Percentiles rank a stretch among this genome's conserved stretches.
Conservation (phyloP, 2,113 vertebrate genomes). For the Mesembrinibis cayennensis region DNA sequence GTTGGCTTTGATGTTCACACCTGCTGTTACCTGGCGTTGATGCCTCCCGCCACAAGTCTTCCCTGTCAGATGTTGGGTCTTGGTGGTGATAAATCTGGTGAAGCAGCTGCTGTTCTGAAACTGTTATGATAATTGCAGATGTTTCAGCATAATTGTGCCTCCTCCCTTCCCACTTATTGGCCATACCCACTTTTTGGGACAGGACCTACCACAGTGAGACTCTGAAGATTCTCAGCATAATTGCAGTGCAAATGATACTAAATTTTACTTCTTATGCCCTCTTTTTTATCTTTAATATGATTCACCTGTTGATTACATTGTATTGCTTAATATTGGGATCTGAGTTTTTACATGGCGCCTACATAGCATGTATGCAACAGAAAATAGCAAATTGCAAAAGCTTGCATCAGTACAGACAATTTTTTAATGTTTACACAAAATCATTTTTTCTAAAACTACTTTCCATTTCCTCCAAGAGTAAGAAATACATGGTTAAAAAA, state of each 20-base stretch:
- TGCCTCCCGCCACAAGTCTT: neutral
- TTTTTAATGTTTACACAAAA: neutral
- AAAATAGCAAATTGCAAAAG: neutral
- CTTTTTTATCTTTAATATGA: neutral
- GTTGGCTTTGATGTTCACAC: neutral
- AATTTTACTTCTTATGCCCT: neutral
- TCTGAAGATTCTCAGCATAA: neutral
- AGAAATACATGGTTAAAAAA: neutral
- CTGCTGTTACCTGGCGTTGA: neutral
- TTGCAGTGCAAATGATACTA: neutral
- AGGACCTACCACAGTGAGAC: neutral
- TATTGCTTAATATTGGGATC: neutral
- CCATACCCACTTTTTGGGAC: neutral
- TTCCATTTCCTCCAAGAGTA: neutral
- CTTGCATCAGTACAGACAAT: neutral
- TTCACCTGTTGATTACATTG: neutral
- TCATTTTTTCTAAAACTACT: neutral
- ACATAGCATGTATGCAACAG: neutral
- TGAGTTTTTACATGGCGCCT: neutral
- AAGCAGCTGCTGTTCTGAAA: neutral
- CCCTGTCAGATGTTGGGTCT: neutral
- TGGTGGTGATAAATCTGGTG: neutral
- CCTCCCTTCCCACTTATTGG: neutral
- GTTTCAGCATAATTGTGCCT: neutral
- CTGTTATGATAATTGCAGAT: neutral